Evolutionary conservation across 2,888 invertebrate species (phyloP).

Genomic region (Lithosia quadra): DNA sequence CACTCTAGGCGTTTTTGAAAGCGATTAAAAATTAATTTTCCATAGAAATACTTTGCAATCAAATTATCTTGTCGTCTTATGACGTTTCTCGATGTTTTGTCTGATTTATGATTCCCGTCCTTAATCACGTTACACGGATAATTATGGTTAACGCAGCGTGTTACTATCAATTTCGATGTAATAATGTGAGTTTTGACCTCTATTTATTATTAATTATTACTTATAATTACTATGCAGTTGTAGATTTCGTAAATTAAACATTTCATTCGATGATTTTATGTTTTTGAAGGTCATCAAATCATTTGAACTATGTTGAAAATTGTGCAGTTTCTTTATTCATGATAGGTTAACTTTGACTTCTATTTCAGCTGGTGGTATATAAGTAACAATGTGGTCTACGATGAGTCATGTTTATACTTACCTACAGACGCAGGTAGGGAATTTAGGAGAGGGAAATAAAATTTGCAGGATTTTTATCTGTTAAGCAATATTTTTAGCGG

Average conservation of each 20-base stretch:
- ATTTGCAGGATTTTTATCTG: not conserved
- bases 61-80: not conserved
- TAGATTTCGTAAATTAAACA: slow-evolving; percentile 3
- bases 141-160: slow-evolving; percentile 11
- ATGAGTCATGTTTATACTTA: no score
- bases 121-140: slow-evolving; percentile 5
- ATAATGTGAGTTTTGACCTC: slow-evolving; percentile 6
- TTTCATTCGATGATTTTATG: not conserved
- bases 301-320: not conserved
- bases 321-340: no score
- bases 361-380: no score
- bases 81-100: not conserved
- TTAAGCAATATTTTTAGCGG: not conserved
- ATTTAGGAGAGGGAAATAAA: no score
- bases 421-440: no score
- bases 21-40: not conserved
- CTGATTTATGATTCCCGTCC: not conserved
- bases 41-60: not conserved
- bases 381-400: no score
- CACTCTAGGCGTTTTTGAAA: not conserved
- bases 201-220: slow-evolving; percentile 14
- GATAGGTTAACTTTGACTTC: no score
- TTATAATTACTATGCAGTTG: slow-evolving; percentile 9
- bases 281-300: not conserved
- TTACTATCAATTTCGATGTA: slow-evolving; percentile 8